phyloP scores from a whole-genome alignment of 2,888 invertebrate genomes.

The Caenorhabditis afra region DNA sequence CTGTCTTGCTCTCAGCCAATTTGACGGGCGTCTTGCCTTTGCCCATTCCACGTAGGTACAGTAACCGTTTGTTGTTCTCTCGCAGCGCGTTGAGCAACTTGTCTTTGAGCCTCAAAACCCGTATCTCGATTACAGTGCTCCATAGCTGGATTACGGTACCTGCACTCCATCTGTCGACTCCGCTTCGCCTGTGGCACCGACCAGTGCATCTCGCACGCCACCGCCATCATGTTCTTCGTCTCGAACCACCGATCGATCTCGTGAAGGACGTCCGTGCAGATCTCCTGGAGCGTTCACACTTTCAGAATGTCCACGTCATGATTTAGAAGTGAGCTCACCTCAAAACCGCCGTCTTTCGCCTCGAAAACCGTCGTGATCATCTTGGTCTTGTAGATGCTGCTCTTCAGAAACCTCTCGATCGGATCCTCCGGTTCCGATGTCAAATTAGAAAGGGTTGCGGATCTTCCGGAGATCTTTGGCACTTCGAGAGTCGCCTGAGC shows the following conservation, averaged over 20 bases:
- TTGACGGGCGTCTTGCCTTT: constrained; percentile 68
- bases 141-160: constrained; percentile 53
- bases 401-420: constrained; percentile 60
- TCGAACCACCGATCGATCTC: constrained; percentile 76
- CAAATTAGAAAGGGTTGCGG: constrained; percentile 40
- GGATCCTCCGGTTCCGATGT: constrained; percentile 29
- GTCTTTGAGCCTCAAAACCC: constrained; percentile 73
- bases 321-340: constrained; percentile 43
- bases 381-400: constrained; percentile 70
- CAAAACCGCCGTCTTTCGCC: constrained; percentile 68
- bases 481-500: neutral
- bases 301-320: constrained; percentile 1
- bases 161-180: constrained; percentile 69
- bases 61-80: constrained; percentile 76
- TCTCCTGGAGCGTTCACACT: constrained; percentile 24
- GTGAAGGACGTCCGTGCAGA: constrained; percentile 66
- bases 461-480: constrained; percentile 5
- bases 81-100: constrained; percentile 72
- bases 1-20: constrained; percentile 74
- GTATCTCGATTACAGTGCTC: neutral
- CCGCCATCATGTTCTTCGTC: constrained; percentile 70
- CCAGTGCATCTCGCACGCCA: constrained; percentile 79
- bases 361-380: constrained; percentile 78
- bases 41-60: constrained; percentile 67
- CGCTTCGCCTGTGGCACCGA: constrained; percentile 74